Evolutionary conservation across 2,113 vertebrate genomes (phyloP).

Genomic region (Daboia siamensis): DNA sequence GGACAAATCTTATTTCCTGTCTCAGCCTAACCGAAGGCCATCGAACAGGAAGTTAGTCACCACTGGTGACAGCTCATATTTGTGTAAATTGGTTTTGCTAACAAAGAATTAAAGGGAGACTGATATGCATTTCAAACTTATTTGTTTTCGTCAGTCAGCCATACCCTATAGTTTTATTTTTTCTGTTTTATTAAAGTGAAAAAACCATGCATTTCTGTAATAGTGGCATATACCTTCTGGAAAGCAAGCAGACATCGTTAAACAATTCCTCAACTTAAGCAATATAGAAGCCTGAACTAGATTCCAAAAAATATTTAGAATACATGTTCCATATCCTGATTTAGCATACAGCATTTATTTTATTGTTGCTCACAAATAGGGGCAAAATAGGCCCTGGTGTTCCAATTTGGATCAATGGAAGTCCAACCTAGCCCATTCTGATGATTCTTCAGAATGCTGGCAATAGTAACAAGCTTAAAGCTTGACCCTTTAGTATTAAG

Average conservation of each 20-base stretch:
- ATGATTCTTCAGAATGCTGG: not conserved
- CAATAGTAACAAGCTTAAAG: not conserved
- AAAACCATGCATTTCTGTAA: not conserved
- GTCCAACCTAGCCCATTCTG: not conserved
- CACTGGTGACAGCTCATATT: no score
- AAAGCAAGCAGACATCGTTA: not conserved
- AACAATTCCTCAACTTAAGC: not conserved
- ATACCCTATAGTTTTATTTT: no score
- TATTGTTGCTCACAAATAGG: not conserved
- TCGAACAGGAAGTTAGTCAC: no score
- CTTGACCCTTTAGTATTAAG: not conserved
- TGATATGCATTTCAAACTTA: no score
- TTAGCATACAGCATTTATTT: not conserved
- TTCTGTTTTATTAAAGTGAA: not conserved
- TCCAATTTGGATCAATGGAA: not conserved
- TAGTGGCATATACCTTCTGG: not conserved
- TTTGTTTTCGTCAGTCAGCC: no score
- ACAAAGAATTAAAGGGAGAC: no score
- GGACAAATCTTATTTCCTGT: no score
- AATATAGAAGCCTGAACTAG: not conserved
- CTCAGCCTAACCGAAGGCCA: no score
- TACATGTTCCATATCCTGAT: not conserved
- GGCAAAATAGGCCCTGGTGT: no score
- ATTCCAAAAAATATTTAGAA: not conserved
- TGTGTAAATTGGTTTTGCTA: no score